Evolutionary conservation across 2,113 vertebrate species (phyloP).

Genomic region (Lepus europaeus): DNA sequence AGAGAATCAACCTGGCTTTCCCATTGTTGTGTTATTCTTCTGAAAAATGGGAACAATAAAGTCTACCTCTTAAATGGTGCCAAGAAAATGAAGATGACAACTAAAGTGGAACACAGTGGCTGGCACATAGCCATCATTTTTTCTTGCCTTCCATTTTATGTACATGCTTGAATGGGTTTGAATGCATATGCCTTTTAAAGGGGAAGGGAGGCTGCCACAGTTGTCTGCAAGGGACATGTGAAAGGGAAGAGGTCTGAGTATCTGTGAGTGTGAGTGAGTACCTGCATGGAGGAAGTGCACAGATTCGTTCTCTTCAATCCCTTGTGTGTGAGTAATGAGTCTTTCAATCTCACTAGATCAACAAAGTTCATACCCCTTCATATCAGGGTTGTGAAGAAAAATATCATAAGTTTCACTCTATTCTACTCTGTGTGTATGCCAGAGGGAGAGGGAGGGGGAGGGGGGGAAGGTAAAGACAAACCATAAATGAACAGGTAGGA

Average conservation of each 20-base stretch:
- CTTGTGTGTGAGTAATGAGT: background rate
- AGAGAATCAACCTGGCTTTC: background rate
- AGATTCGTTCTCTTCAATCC: background rate
- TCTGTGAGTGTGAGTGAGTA: background rate
- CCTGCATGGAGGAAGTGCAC: background rate
- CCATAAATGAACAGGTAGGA: background rate
- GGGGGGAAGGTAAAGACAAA: background rate
- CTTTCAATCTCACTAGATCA: background rate
- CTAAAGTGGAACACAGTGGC: background rate
- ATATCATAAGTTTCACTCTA: background rate
- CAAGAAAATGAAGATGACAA: constrained; percentile 47
- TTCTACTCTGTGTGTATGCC: background rate
- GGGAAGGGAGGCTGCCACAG: background rate
- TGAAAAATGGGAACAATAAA: constrained; percentile 46
- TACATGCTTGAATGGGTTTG: background rate
- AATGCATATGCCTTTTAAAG: background rate
- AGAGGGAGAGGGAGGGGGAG: background rate
- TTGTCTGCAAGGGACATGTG: background rate
- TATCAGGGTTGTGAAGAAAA: background rate
- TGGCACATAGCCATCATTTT: background rate
- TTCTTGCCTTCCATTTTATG: background rate
- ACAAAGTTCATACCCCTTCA: background rate
- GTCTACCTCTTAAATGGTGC: background rate
- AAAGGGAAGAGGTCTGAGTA: background rate
- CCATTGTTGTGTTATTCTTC: background rate